Conservation (phyloP, 2,888 invertebrate genomes). For the Megastigmus dorsalis region DNA sequence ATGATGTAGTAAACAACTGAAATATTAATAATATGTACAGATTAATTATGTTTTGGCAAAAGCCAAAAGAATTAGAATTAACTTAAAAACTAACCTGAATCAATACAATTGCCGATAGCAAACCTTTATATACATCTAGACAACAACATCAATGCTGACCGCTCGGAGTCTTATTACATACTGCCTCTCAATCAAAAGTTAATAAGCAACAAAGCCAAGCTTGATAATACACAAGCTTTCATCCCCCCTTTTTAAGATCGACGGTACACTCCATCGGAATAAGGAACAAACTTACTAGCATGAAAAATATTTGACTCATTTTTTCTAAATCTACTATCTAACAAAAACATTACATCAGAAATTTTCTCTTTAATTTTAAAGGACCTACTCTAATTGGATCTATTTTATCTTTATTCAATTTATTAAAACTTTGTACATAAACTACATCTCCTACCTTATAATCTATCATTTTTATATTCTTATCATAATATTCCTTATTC, state of each 20-base stretch:
- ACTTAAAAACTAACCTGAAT: constrained; percentile 1
- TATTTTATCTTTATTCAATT: constrained; percentile 54
- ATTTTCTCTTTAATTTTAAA: constrained; percentile 53
- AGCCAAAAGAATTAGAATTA: background rate
- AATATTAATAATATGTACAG: background rate
- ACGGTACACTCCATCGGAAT: too few species aligned
- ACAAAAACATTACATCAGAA: constrained; percentile 47
- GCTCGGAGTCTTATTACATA: background rate
- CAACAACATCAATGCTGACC: background rate
- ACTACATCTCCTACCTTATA: constrained; percentile 53
- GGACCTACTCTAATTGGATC: constrained; percentile 49
- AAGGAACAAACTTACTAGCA: constrained; percentile 52
- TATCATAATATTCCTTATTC: constrained; percentile 53
- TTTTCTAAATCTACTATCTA: constrained; percentile 52
- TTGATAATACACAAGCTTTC: background rate
- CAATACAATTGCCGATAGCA: background rate
- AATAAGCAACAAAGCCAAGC: background rate
- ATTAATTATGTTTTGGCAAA: too few species aligned
- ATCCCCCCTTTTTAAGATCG: too few species aligned
- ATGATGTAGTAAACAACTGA: background rate
- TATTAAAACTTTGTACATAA: constrained; percentile 52
- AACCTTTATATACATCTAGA: too few species aligned
- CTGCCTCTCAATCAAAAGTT: background rate
- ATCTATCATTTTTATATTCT: constrained; percentile 30
- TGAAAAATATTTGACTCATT: constrained; percentile 55